phyloP scores from a whole-genome alignment of 2,797 vertebrate species.

The Muscicapa comitata region DNA sequence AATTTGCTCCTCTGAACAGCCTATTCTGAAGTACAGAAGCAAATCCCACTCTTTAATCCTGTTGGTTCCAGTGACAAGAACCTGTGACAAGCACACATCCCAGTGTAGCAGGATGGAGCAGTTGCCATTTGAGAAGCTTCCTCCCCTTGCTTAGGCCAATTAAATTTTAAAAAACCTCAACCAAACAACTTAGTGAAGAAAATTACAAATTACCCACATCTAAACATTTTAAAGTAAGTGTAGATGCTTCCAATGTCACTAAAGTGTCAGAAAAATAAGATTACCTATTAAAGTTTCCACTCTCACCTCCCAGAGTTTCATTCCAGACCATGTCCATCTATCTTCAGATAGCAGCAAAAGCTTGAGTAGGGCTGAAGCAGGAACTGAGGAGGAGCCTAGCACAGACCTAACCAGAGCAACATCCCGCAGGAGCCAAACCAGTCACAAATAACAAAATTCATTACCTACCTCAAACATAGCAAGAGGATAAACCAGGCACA shows the following conservation, averaged over 20 bases:
- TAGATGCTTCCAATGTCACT: rapidly evolving
- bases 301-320: rapidly evolving
- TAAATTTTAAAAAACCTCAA: not conserved
- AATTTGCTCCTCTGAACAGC: not conserved
- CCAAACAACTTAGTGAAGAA: rapidly evolving
- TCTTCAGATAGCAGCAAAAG: rapidly evolving
- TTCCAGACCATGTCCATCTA: rapidly evolving
- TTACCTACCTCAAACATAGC: not conserved
- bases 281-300: rapidly evolving
- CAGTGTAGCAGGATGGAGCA: not conserved
- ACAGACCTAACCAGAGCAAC: rapidly evolving
- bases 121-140: not conserved
- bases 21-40: not conserved
- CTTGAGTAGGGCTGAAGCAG: rapidly evolving
- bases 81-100: not conserved
- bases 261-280: rapidly evolving
- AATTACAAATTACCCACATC: rapidly evolving
- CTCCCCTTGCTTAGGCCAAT: rapidly evolving
- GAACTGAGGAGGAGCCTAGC: rapidly evolving
- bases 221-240: rapidly evolving
- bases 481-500: rapidly evolving
- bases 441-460: rapidly evolving
- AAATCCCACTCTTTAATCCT: not conserved
- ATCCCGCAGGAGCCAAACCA: rapidly evolving
- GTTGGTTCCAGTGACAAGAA: not conserved